Percentiles rank a stretch among this genome's conserved stretches.
These are phyloP conservation scores for Albula glossodonta DNA, from an alignment of 2,113 vertebrate species.

Conservation along the genomic window DNA sequence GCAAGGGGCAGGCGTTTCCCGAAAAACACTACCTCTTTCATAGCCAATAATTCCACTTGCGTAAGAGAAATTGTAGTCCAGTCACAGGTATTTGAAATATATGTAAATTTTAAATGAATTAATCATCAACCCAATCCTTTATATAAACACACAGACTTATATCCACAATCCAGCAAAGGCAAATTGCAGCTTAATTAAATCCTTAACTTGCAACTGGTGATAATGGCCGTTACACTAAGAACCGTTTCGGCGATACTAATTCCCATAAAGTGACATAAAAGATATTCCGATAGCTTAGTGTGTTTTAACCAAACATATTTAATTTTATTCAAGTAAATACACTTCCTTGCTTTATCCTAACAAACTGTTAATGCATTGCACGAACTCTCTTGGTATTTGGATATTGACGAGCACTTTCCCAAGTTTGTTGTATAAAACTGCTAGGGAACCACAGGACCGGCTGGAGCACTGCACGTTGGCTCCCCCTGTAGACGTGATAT, in stretches of 20 bases:
- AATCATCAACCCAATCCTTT: neutral
- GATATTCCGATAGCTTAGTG: neutral
- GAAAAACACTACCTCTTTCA: slow-evolving; percentile 69
- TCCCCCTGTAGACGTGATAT: neutral
- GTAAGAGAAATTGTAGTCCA: slow-evolving; percentile 22
- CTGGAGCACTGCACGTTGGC: neutral
- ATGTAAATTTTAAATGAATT: neutral
- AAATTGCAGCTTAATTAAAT: neutral
- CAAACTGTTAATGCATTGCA: neutral
- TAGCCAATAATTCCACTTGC: slow-evolving; percentile 36
- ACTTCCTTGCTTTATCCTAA: neutral
- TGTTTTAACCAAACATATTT: neutral
- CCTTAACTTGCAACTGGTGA: too few relatives aligned
- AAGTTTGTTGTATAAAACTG: neutral
- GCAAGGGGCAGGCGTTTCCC: slow-evolving; percentile 59
- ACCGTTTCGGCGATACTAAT: neutral
- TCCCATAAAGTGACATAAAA: neutral
- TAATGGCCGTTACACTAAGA: neutral
- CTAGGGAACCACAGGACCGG: neutral
- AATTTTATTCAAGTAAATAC: neutral
- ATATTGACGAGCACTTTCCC: neutral
- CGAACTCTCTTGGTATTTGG: neutral
- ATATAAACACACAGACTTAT: neutral
- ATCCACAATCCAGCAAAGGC: neutral
- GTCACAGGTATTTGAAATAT: neutral